phyloP scores from a whole-genome alignment of 2,113 vertebrate genomes.

The Sclerurus mexicanus region DNA sequence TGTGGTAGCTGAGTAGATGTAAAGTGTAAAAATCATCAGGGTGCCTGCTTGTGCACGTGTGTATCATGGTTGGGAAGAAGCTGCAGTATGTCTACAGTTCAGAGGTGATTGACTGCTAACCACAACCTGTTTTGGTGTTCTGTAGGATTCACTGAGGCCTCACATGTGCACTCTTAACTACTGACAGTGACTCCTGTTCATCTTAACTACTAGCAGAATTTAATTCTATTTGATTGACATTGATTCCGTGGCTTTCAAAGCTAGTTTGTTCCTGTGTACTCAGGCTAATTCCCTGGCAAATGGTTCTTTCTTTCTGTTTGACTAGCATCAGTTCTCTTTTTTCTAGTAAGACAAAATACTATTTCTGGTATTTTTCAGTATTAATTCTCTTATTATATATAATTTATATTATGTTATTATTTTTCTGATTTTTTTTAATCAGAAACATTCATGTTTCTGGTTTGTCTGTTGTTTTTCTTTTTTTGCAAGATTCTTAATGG shows the following conservation, averaged over 20 bases:
- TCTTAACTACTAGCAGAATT: background rate
- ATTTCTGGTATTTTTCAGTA: background rate
- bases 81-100: background rate
- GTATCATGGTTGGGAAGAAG: background rate
- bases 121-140: background rate
- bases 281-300: background rate
- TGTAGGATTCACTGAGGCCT: background rate
- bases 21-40: background rate
- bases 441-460: background rate
- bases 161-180: background rate
- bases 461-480: background rate
- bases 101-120: accelerated
- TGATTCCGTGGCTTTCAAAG: background rate
- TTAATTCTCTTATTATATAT: background rate
- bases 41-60: background rate
- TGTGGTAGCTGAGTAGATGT: background rate
- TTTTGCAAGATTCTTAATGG: background rate
- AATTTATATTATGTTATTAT: background rate
- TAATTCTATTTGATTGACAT: background rate
- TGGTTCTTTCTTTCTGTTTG: background rate
- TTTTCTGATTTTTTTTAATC: background rate
- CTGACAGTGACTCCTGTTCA: background rate
- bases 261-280: background rate
- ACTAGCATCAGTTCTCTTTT: background rate
- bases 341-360: background rate